Evolutionary conservation across 2,797 vertebrate species (phyloP), one percentile per base, ranked within the genome.

Genomic region (Halcyon leucocephala): DNA sequence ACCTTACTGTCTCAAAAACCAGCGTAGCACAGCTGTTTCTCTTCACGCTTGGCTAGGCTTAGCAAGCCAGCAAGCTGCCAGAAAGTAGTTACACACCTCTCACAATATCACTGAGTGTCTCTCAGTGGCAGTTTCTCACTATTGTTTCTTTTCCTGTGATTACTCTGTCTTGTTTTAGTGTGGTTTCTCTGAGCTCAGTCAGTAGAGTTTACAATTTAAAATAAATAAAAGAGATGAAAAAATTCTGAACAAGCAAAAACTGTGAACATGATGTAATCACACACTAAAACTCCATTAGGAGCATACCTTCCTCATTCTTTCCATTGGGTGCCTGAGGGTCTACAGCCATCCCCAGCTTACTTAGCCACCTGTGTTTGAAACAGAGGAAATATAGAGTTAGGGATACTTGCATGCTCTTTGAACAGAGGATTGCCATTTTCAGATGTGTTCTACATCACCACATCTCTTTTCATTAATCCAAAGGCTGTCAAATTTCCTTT

Each of bases 301-400:
- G 12, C 91, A 65, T 98, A 98, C 98, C 98, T 98, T 97, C 97
- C 55, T 98, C 98, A 4, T 97, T 97, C 78, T 98, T 98, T 49
- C 98, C 98, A 2, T 96, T 96, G 20, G 98, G 65, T 91, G 98
- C 98, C 83, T 98, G 99, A 61, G 99, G 98, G 88, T 99, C 99
- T 67, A 99, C 98, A 94, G 99, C 99, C 72, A 99, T 97, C 3
- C 99, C 99, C 39, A 99, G 98, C 89, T 99, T 99, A 97, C 99
- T 99, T 95, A 99, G 95, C 99, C 99, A 99, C 89, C 99, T 99
- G 95, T 86, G 48, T 96, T 97, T 76, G 93, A 95, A 94, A 94
- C 42, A 80, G 82, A 97, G 28, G 24, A 83, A 86, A 91, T 55
- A 65, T 3, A 74, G 33, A 57, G 15, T 89, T 65, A 95, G 37